Evolutionary conservation across 2,113 vertebrate species (phyloP), one percentile per base, ranked within the genome.

Genomic region (Scomber colias): DNA sequence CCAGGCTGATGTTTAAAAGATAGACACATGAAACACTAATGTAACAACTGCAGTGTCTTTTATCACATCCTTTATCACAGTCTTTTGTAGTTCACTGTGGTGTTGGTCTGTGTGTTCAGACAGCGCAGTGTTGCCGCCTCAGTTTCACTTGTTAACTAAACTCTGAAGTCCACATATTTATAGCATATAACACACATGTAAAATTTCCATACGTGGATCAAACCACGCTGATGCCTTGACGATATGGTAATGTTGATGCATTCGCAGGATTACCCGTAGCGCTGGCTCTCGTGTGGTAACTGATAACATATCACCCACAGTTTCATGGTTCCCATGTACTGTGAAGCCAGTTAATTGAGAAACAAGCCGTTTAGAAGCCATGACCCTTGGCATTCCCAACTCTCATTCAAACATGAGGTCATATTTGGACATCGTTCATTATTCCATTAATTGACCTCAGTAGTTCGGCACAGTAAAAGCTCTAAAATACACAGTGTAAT

Each of bases 341-440:
- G 45, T 71, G 49, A 68, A 63, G 64, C 40, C 68, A 62, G 76
- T 71, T 75, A 77, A 75, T 68, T 64, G 45, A 72, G 63, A 82
- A 77, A 57, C 3, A 3, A 49, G 14, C 57, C 60, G 56, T 71
- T 72, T 71, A 8, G 13, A 71, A 72, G 60, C 14, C 54, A 44
- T 12, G 12, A 24, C 60, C 65, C 62, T 69, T 49, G 30, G 63
- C 44, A 49, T 46, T 75, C 40, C 11, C 10, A 72, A 3, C 27
- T 62, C 62, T 75, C 30, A 48, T 53, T 81, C 50, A n/a, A 49
- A 83, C 46, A 75, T 71, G 60, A 81, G 44, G n/a, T 81, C 71
- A 61, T 66, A 59, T 79, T 80, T 83, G 76, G 74, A 56, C 10
- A 1, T 46, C 46, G 66, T 62, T 82, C 66, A 64, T 81, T 72